phyloP scores from a whole-genome alignment of 2,797 vertebrate species.

The Syngnathus rostellatus region DNA sequence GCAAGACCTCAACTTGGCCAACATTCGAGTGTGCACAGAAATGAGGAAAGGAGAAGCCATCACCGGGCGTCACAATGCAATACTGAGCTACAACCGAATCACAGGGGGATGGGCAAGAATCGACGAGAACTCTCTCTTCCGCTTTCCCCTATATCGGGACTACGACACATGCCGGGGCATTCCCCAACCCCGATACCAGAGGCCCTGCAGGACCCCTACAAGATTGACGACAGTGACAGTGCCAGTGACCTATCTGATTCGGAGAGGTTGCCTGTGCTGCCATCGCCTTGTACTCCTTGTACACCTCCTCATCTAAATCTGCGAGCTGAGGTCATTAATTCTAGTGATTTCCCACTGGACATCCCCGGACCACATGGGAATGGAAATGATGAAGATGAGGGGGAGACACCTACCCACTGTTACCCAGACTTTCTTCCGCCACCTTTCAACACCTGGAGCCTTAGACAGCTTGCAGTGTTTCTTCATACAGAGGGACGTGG shows the following conservation, averaged over 20 bases:
- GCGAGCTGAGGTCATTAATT: constrained; percentile 84
- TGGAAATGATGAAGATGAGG: constrained; percentile 43
- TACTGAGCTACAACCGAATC: constrained; percentile 41
- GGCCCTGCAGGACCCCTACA: constrained; percentile 67
- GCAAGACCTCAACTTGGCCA: constrained; percentile 54
- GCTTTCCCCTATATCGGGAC: constrained; percentile 63
- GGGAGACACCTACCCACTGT: constrained; percentile 55
- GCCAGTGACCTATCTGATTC: constrained; percentile 95
- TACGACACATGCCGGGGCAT: constrained; percentile 54
- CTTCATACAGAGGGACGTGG: constrained; percentile 74
- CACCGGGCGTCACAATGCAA: constrained; percentile 42
- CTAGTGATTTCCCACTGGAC: constrained; percentile 65
- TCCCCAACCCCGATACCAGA: constrained; percentile 58
- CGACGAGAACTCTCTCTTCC: constrained; percentile 67
- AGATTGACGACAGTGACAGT: constrained; percentile 81
- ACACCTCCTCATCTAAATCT: constrained; percentile 88
- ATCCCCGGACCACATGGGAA: constrained; percentile 55
- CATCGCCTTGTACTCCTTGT: constrained; percentile 83
- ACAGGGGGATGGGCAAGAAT: constrained; percentile 54
- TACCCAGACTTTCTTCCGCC: constrained; percentile 89
- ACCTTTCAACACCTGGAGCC: constrained; percentile 88
- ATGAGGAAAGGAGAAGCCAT: constrained; percentile 58
- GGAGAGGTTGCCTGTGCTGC: constrained; percentile 80
- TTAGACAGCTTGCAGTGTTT: constrained; percentile 77
- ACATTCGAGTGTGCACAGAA: constrained; percentile 44